Base-by-base conservation (phyloP, 2,797 vertebrate genomes). In the Phyllotis vaccarum region DNA sequence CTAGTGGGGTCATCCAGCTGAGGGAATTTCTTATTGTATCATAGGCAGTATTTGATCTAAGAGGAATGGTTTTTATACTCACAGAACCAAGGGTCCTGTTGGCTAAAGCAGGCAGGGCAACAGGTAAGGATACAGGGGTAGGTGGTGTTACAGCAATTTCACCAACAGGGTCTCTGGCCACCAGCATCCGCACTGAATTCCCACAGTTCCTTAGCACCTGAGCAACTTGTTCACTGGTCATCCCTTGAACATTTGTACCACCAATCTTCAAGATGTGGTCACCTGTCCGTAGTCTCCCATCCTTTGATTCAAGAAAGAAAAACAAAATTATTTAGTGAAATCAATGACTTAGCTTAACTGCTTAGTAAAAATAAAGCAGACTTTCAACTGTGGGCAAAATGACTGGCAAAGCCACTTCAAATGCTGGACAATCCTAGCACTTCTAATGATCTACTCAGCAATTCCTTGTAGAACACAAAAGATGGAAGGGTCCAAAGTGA, bases 241-340 rank as follows among this genome's bases (percentile, higher is more conserved):
- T 99, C 22, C 99, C 99, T 19, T 98, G 98, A 16, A 99, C 99
- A 34, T 99, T 98, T n/a, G 99, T 99, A 17, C 98, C 98, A 62
- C 99, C 99, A 24, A 99, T 99, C 93, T 99, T 98, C 24, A 99
- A 97, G 98, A 99, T 99, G 98, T 99, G 99, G 97, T 99, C 99
- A 22, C 99, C 99, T 0, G 99, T 99, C 78, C 93, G 98, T 46
- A 99, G 99, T 86, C 99, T 99, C 11, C 99, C 99, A n/a, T 99
- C 99, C 99, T 99, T 98, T 96, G 97, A 97, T 86, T 37, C 1
- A 98, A 95, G 95, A 6, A 56, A 93, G 95, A 6, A 60, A 93
- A 3, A 72, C 5, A 80, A 89, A 85, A 68, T 86, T 58, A 79
- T 68, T 94, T 34, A 27, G 22, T 81, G 68, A 96, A 96, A 88